A percentile compares a stretch with the other conserved stretches of the same genome.
phyloP scores from a whole-genome alignment of 2,888 invertebrate genomes.

The Actias luna region DNA sequence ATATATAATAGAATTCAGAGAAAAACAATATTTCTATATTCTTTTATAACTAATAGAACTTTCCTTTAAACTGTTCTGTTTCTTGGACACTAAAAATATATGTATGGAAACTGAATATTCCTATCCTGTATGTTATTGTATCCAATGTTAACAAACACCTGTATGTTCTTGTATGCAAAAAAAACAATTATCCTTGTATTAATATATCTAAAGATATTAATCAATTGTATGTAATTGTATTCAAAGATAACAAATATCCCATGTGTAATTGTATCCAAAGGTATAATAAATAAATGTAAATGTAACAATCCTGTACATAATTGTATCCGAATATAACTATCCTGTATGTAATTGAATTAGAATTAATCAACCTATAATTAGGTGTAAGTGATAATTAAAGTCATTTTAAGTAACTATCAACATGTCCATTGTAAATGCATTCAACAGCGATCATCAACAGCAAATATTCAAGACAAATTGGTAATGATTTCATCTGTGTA shows the following conservation, averaged over 20 bases:
- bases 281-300: not conserved
- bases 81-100: too few species aligned
- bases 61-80: too few species aligned
- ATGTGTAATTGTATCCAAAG: not conserved
- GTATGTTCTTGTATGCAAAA: not conserved
- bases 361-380: not conserved
- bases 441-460: not conserved
- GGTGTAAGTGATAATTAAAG: not conserved
- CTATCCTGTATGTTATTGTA: too few species aligned
- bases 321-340: not conserved
- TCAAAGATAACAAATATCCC: not conserved
- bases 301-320: not conserved
- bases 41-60: too few species aligned
- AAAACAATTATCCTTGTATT: not conserved
- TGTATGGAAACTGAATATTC: too few species aligned
- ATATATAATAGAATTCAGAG: too few species aligned
- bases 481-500: conserved; percentile 93
- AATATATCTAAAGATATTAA: too few species aligned
- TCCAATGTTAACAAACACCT: too few species aligned
- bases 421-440: not conserved
- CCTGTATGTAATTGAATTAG: not conserved
- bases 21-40: too few species aligned
- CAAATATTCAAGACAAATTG: conserved; percentile 43
- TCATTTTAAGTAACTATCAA: not conserved
- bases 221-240: not conserved